phyloP scores from a whole-genome alignment of 2,888 invertebrate genomes.

The Lasioglossum morio region DNA sequence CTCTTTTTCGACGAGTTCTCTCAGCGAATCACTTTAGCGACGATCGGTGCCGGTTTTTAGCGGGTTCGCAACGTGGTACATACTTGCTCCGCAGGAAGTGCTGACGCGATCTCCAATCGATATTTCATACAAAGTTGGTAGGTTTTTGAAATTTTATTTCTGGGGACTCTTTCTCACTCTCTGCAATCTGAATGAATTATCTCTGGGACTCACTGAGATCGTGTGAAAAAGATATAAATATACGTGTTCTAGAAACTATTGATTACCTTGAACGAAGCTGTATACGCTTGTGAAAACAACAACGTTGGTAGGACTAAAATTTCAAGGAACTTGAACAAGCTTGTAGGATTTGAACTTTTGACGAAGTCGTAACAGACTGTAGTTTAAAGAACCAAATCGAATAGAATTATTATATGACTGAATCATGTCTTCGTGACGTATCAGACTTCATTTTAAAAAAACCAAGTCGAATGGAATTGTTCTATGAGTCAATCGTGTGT shows the following conservation, averaged over 20 bases:
- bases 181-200: neutral
- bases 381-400: no score
- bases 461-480: neutral
- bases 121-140: neutral
- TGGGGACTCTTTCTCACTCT: neutral
- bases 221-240: neutral
- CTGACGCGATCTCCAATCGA: neutral
- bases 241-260: neutral
- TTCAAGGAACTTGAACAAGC: no score
- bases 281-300: neutral
- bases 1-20: neutral
- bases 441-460: no score
- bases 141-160: neutral
- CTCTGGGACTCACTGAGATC: neutral
- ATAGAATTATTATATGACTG: neutral
- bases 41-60: slow-evolving; percentile 1
- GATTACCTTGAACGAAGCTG: neutral
- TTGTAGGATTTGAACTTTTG: no score
- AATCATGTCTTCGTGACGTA: no score
- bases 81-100: neutral
- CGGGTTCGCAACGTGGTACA: neutral
- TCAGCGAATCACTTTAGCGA: neutral
- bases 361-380: no score
- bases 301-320: neutral
- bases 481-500: neutral